Evolutionary conservation across 2,888 invertebrate species (phyloP).

Genomic region (Drosophila ezoana): DNA sequence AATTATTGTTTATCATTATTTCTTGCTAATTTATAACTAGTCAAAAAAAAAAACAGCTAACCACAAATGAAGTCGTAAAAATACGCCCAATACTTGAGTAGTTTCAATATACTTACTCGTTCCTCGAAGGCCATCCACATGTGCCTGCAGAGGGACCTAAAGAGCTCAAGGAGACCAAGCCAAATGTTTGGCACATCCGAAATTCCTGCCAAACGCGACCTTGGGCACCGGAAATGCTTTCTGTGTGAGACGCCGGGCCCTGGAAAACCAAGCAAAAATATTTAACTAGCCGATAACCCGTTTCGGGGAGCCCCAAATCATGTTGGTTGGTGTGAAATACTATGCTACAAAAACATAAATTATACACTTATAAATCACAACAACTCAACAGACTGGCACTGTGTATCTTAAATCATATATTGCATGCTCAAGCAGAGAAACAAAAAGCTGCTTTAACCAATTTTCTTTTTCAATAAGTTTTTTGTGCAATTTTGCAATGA

Average conservation of each 20-base stretch:
- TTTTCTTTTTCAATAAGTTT: not conserved
- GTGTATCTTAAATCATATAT: conserved; percentile 7
- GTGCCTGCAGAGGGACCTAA: conserved; percentile 4
- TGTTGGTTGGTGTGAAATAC: not conserved
- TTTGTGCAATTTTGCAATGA: not conserved
- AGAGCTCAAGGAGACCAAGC: conserved; percentile 9
- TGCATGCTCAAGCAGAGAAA: not conserved
- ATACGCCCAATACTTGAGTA: conserved; percentile 32
- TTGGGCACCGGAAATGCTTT: conserved; percentile 6
- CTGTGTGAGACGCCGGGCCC: not conserved
- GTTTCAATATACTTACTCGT: conserved; percentile 9
- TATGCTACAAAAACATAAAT: conserved; percentile 5
- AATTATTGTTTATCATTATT: conserved; percentile 54
- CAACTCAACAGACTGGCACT: not conserved
- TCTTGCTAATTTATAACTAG: conserved; percentile 47
- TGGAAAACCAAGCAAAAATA: conserved; percentile 7
- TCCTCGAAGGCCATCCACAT: conserved; percentile 12
- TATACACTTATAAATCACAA: conserved; percentile 1
- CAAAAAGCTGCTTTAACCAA: conserved; percentile 1
- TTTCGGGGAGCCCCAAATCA: not conserved
- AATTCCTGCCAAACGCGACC: conserved; percentile 12
- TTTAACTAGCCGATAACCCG: not conserved
- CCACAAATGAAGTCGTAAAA: conserved; percentile 32
- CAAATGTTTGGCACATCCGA: not conserved
- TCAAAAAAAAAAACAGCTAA: conserved; percentile 26